Percentiles rank a stretch among this genome's conserved stretches.
Conservation (phyloP, 2,888 invertebrate species). For the Drosophila antonietae region DNA sequence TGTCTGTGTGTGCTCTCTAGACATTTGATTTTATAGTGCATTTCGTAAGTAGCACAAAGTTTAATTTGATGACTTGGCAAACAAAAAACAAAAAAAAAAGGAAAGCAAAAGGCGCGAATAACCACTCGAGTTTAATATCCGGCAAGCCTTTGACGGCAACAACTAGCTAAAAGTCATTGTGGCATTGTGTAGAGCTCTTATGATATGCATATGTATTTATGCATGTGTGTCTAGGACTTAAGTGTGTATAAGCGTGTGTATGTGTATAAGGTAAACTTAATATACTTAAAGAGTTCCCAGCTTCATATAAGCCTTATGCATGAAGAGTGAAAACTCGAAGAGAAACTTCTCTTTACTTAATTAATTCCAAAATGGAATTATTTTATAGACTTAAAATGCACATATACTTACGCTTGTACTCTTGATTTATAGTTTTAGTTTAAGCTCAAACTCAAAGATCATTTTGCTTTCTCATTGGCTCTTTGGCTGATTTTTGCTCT, state of each 20-base stretch:
- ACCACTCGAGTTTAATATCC: slow-evolving; percentile 25
- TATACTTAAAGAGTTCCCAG: background rate
- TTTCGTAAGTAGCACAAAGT: slow-evolving; percentile 45
- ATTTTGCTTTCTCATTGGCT: no score
- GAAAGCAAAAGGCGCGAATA: slow-evolving; percentile 2
- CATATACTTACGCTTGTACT: no score
- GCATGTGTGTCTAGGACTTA: no score
- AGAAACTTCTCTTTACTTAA: no score
- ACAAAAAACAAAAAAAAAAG: slow-evolving; percentile 7
- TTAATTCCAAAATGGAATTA: no score
- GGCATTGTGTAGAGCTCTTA: background rate
- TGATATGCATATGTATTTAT: background rate
- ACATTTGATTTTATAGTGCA: slow-evolving; percentile 50
- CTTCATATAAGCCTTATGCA: no score
- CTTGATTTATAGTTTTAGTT: no score
- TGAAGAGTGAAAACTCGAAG: no score
- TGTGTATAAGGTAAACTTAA: background rate
- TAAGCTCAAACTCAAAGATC: no score
- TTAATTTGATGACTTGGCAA: slow-evolving; percentile 48
- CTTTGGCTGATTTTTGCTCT: no score
- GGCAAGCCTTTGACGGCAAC: slow-evolving; percentile 1
- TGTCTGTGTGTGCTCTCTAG: slow-evolving; percentile 7
- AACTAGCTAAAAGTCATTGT: background rate
- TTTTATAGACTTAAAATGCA: no score
- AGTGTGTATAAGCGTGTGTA: background rate